phyloP scores from a whole-genome alignment of 2,113 vertebrate genomes.

The Pelmatolapia mariae region DNA sequence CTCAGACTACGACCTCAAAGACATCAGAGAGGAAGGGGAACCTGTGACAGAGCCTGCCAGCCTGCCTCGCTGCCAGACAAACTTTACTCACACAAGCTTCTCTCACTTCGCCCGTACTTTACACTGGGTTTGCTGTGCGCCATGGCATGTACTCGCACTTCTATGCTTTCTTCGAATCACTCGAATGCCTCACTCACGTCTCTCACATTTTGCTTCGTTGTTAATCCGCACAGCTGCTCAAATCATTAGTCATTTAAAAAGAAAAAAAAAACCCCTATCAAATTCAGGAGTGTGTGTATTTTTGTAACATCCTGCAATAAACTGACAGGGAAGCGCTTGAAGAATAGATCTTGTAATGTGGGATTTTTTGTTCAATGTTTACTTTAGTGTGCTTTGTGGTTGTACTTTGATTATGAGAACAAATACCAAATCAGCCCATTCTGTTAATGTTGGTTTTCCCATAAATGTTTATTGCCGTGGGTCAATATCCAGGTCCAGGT shows the following conservation, averaged over 20 bases:
- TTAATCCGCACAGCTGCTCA: conserved; percentile 24
- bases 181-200: conserved; percentile 26
- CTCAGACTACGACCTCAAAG: conserved; percentile 66
- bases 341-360: neutral
- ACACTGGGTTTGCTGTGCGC: conserved; percentile 57
- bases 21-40: conserved; percentile 68
- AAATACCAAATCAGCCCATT: conserved; percentile 31
- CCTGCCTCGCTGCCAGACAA: conserved; percentile 52
- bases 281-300: neutral
- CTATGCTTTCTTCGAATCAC: conserved; percentile 45
- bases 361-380: conserved; percentile 31
- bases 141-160: conserved; percentile 51
- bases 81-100: conserved; percentile 65
- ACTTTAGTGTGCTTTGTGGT: neutral
- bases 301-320: neutral
- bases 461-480: conserved; percentile 25
- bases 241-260: conserved; percentile 2
- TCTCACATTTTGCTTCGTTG: conserved; percentile 20
- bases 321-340: neutral
- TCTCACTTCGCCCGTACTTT: conserved; percentile 35
- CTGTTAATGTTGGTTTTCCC: conserved; percentile 10
- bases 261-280: neutral
- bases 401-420: conserved; percentile 19
- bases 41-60: conserved; percentile 65
- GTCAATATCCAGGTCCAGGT: conserved; percentile 56